Conservation (phyloP, 2,113 vertebrate genomes). For the Nesoenas mayeri region DNA sequence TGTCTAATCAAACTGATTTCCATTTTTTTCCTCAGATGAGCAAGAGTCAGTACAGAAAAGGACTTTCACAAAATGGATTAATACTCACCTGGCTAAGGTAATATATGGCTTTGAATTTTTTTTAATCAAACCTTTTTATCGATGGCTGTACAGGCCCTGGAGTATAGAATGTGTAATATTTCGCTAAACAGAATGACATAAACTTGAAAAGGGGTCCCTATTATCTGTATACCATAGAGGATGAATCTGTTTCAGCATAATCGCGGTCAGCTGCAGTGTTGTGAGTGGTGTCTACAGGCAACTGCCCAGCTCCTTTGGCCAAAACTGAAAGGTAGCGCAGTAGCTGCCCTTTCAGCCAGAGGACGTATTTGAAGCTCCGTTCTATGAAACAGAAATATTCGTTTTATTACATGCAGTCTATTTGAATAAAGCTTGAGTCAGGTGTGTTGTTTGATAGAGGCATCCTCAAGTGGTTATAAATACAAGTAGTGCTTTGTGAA, state of each 20-base stretch:
- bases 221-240: neutral
- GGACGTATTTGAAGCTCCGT: neutral
- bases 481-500: neutral
- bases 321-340: neutral
- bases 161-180: neutral
- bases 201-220: neutral
- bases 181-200: neutral
- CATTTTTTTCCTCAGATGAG: constrained; percentile 82
- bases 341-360: neutral
- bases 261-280: accelerated
- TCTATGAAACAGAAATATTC: neutral
- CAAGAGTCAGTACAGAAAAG: constrained; percentile 98
- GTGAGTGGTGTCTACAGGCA: accelerated
- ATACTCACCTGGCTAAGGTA: constrained; percentile 98
- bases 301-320: neutral
- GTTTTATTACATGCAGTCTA: neutral
- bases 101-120: neutral
- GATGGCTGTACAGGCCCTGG: neutral
- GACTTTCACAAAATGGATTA: constrained; percentile 99
- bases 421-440: neutral
- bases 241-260: neutral
- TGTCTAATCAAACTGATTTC: constrained; percentile 18
- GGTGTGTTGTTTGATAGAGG: neutral
- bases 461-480: neutral
- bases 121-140: neutral